Percentiles rank a stretch among this genome's conserved stretches.
phyloP scores from a whole-genome alignment of 1,140 invertebrate genomes.

The Caenorhabditis brenneri region DNA sequence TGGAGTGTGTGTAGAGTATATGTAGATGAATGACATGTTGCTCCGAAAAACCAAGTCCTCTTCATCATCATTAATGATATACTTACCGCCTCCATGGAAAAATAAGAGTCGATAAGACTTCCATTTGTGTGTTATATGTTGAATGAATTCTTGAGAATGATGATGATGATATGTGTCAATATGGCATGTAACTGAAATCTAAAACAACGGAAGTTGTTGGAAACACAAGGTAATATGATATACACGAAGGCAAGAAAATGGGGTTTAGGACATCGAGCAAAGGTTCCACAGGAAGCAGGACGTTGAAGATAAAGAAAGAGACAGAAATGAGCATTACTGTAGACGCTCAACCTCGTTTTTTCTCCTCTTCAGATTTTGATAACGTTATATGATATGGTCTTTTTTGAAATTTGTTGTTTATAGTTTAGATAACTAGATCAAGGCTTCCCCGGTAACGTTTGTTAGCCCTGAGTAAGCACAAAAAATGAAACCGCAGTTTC shows the following conservation, averaged over 20 bases:
- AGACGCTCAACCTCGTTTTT: no score
- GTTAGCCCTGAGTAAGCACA: no score
- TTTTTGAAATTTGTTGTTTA: no score
- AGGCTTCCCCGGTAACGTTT: no score
- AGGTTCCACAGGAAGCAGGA: neutral
- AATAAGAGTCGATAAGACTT: constrained; percentile 39
- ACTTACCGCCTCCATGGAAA: constrained; percentile 41
- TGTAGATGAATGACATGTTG: neutral
- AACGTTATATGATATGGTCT: no score
- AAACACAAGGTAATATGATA: neutral
- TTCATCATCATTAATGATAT: neutral
- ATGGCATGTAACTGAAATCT: constrained; percentile 32
- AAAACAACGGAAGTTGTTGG: constrained; percentile 36
- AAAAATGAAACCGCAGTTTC: no score
- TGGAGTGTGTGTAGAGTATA: no score
- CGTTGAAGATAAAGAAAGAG: neutral
- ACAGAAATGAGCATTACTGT: neutral
- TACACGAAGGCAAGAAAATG: neutral
- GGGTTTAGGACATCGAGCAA: neutral
- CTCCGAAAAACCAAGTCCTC: neutral
- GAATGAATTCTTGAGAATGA: no score
- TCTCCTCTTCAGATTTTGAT: no score
- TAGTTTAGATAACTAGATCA: no score
- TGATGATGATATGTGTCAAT: constrained; percentile 36
- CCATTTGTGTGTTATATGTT: constrained; percentile 11